phyloP scores from a whole-genome alignment of 2,797 vertebrate species.

The Arnoldichthys spilopterus region DNA sequence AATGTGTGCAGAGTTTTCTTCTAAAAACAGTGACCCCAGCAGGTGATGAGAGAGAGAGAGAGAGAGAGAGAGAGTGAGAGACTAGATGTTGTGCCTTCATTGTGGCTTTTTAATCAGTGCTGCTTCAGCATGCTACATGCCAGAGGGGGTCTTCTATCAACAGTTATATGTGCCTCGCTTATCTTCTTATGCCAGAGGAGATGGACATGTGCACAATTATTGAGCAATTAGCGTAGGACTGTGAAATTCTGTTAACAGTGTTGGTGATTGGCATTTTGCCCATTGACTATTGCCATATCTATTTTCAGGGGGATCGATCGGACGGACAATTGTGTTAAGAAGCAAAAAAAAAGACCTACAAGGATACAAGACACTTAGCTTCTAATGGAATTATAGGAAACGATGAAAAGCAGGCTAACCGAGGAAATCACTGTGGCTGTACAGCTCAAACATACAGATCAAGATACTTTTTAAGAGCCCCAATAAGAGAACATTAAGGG shows the following conservation, averaged over 20 bases:
- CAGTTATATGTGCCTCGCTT: conserved; percentile 31
- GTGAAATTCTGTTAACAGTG: conserved; percentile 57
- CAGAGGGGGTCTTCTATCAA: conserved; percentile 12
- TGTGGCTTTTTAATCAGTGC: conserved; percentile 42
- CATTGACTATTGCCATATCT: conserved; percentile 62
- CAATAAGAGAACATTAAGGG: conserved; percentile 14
- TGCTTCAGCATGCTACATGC: conserved; percentile 11
- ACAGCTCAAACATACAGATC: conserved; percentile 16
- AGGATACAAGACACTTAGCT: conserved; percentile 26
- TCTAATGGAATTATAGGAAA: conserved; percentile 46
- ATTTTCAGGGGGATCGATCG: conserved; percentile 67
- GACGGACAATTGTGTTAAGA: conserved; percentile 44
- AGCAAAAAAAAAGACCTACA: conserved; percentile 27
- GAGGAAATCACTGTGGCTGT: conserved; percentile 4
- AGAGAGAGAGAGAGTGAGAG: conserved; percentile 11
- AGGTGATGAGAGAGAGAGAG: conserved; percentile 45
- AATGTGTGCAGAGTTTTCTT: conserved; percentile 27
- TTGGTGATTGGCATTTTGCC: conserved; percentile 46
- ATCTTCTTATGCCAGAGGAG: conserved; percentile 44
- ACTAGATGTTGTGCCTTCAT: conserved; percentile 5
- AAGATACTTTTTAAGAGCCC: conserved; percentile 3
- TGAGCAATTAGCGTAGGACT: conserved; percentile 50
- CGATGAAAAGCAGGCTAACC: conserved; percentile 31
- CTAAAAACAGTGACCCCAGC: conserved; percentile 31
- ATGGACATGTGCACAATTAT: conserved; percentile 52